Percentiles rank a stretch among this genome's conserved stretches.
phyloP scores from a whole-genome alignment of 2,888 invertebrate species.

The Pachymerium ferrugineum region DNA sequence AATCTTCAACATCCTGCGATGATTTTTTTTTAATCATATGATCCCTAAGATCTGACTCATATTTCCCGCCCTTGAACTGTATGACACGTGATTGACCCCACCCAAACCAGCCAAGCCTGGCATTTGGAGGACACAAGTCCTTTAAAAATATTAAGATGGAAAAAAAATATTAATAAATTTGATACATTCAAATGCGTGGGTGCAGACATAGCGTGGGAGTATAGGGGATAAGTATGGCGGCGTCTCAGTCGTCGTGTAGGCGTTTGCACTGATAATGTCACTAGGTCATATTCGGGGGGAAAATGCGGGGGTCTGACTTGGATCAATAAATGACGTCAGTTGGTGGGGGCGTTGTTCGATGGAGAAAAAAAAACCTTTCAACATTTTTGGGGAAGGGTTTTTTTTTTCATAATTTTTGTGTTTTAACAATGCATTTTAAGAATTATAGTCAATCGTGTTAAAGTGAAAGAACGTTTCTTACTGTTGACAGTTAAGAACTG shows the following conservation, averaged over 20 bases:
- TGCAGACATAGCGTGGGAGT: background rate
- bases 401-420: background rate
- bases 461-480: no score
- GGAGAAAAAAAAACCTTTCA: no score
- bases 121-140: no score
- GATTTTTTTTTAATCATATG: background rate
- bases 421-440: background rate
- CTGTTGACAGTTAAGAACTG: no score
- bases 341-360: background rate
- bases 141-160: no score
- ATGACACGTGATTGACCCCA: constrained; percentile 3
- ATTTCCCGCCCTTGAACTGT: constrained; percentile 8
- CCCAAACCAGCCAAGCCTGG: no score
- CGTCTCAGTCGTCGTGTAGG: background rate
- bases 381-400: background rate
- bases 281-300: background rate
- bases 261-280: background rate
- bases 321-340: background rate
- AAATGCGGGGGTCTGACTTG: background rate
- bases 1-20: no score
- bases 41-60: background rate
- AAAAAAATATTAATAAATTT: constrained; percentile 1
- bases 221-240: background rate
- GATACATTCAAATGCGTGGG: background rate
- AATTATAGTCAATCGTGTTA: no score